Evolutionary conservation across 2,113 vertebrate species (phyloP).

Genomic region (Burhinus oedicnemus): DNA sequence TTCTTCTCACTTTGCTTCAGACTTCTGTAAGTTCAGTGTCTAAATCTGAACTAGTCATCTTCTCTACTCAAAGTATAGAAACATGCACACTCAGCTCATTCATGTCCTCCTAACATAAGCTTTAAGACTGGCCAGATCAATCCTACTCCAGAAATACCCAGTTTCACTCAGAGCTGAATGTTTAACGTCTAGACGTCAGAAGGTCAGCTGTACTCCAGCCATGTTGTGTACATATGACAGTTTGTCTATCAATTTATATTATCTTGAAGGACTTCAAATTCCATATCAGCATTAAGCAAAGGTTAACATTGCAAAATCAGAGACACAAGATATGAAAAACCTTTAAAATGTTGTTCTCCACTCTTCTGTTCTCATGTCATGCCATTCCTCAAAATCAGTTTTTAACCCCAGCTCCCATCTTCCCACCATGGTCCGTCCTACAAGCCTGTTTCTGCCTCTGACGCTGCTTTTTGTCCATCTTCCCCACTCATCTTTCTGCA

Average conservation of each 20-base stretch:
- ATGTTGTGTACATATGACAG: not conserved
- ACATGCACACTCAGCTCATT: not conserved
- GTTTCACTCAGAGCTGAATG: not conserved
- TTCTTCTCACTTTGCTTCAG: not conserved
- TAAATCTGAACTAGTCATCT: not conserved
- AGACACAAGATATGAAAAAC: not conserved
- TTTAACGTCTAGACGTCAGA: accelerated
- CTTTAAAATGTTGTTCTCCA: not conserved
- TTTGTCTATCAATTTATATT: not conserved
- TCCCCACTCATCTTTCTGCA: not conserved
- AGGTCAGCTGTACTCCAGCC: not conserved
- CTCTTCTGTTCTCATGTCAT: not conserved
- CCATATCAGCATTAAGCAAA: not conserved
- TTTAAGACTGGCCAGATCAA: not conserved
- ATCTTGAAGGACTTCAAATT: not conserved
- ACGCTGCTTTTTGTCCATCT: not conserved
- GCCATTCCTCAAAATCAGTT: not conserved
- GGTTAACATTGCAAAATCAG: not conserved
- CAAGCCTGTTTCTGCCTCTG: not conserved
- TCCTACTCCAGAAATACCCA: not conserved
- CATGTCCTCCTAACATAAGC: not conserved
- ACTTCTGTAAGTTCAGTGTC: not conserved
- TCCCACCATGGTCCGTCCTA: not conserved
- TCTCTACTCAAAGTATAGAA: not conserved
- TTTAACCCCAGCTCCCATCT: not conserved